Conservation (phyloP, 1,140 invertebrate species). For the Charaxes varanes region DNA sequence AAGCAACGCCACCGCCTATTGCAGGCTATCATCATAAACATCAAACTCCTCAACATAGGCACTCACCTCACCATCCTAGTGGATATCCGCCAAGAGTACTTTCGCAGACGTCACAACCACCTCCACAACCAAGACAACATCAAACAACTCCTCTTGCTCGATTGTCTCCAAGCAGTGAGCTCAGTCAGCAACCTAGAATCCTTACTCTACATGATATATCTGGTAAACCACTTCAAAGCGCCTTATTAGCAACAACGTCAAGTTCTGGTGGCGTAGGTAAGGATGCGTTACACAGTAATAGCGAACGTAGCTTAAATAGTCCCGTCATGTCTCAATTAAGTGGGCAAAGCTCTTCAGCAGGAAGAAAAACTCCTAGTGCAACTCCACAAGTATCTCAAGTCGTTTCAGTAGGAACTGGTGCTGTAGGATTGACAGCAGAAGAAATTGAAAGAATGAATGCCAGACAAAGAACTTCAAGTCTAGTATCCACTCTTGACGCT, state of each 20-base stretch:
- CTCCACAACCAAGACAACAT: conserved; percentile 79
- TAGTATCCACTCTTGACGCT: conserved; percentile 93
- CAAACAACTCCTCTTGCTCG: conserved; percentile 93
- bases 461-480: conserved; percentile 87
- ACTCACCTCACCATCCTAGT: conserved; percentile 80
- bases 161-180: conserved; percentile 92
- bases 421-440: conserved; percentile 92
- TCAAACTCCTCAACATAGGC: conserved; percentile 80
- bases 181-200: conserved; percentile 93
- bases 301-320: conserved; percentile 91
- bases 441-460: conserved; percentile 94
- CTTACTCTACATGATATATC: conserved; percentile 94
- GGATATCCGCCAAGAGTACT: conserved; percentile 82
- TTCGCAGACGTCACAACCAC: conserved; percentile 79
- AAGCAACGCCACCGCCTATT: conserved; percentile 84
- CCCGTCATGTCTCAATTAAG: conserved; percentile 93
- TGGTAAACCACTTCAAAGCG: conserved; percentile 91
- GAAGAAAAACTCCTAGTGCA: conserved; percentile 78
- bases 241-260: conserved; percentile 89
- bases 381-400: conserved; percentile 77
- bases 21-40: conserved; percentile 87
- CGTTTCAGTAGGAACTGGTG: conserved; percentile 75
- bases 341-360: conserved; percentile 86
- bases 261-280: conserved; percentile 89
- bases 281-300: conserved; percentile 89